Evolutionary conservation across 2,888 invertebrate genomes (phyloP).

Genomic region (Macaria notata): DNA sequence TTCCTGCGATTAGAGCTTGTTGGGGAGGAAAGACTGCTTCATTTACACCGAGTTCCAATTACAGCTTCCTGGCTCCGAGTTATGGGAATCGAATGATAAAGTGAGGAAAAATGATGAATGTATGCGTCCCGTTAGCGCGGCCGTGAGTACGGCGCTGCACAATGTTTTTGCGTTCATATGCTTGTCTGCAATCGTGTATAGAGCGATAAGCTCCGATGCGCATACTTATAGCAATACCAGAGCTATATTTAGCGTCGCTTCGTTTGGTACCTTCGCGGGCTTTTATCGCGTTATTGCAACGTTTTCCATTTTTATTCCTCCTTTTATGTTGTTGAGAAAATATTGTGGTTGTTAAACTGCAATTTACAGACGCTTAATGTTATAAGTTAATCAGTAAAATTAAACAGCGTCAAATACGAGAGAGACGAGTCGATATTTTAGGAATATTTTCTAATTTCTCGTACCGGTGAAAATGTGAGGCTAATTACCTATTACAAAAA

Average conservation of each 20-base stretch:
- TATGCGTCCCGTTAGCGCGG: constrained; percentile 50
- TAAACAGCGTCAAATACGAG: neutral
- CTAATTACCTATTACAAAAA: constrained; percentile 13
- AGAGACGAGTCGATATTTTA: neutral
- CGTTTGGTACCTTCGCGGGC: constrained; percentile 54
- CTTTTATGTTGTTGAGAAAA: no score
- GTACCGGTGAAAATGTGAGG: constrained; percentile 1
- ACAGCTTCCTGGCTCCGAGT: constrained; percentile 24
- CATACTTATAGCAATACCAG: constrained; percentile 55
- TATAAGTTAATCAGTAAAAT: no score
- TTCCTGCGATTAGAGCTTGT: constrained; percentile 13
- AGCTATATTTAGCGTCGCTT: constrained; percentile 70
- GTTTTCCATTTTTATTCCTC: constrained; percentile 21
- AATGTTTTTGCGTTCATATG: constrained; percentile 64
- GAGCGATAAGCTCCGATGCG: constrained; percentile 73
- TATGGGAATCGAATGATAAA: constrained; percentile 41
- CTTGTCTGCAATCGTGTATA: constrained; percentile 66
- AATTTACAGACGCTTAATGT: no score
- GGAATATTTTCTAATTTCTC: neutral
- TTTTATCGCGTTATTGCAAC: constrained; percentile 45
- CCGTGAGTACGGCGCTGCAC: constrained; percentile 44
- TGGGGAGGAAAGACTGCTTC: constrained; percentile 10
- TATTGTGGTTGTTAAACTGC: no score
- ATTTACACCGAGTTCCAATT: constrained; percentile 13
- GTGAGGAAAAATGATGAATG: constrained; percentile 55